Base-by-base conservation (phyloP, 2,113 vertebrate species). In the Percopsis transmontana region DNA sequence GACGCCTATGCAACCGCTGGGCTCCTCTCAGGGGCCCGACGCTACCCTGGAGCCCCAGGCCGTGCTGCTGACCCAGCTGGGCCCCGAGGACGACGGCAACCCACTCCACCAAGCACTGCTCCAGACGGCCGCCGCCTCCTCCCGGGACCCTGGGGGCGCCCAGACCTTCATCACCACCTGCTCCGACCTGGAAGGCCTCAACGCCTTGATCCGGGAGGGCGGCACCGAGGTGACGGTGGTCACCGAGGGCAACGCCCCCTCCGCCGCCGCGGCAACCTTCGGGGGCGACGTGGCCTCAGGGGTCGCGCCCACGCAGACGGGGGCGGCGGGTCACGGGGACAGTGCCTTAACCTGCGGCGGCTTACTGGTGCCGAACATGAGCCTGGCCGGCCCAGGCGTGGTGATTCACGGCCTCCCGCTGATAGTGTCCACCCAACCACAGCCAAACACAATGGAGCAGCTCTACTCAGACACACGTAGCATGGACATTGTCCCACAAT, bases 151-250 rank as follows among this genome's bases (percentile, higher is more conserved):
- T 88, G 60, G 81, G 53, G 48, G 2, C 72, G 48, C 82, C 0
- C 90, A 91, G 73, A 90, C 95, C 0, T 95, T 97, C 72, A 94
- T 98, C 83, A 90, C 93, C 14, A 47, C 93, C 60, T 98, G 97
- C 83, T 91, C 97, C 0, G 96, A 99, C 63, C 91, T 99, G 16
- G 96, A 98, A 63, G 94, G 95, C 58, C 92, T 99, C 23, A 96
- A 93, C 39, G 93, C 95, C 1, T 64, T 99, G 71, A 98, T 99
- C 62, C 96, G 97, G 70, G 95, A 95, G 54, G 96, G 95, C 0
- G 89, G 95, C 0, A 77, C 95, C 0, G 95, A 97, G 58, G 96
- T 98, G 14, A 97, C 95, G 0, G 96, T 98, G 66, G 94, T 98
- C 70, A 97, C 95, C 0, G 94, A 95, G 0, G 91, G 87, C 50